These are phyloP conservation scores for Biston betularia DNA, from an alignment of 2,888 invertebrate species.

Conservation along the genomic window DNA sequence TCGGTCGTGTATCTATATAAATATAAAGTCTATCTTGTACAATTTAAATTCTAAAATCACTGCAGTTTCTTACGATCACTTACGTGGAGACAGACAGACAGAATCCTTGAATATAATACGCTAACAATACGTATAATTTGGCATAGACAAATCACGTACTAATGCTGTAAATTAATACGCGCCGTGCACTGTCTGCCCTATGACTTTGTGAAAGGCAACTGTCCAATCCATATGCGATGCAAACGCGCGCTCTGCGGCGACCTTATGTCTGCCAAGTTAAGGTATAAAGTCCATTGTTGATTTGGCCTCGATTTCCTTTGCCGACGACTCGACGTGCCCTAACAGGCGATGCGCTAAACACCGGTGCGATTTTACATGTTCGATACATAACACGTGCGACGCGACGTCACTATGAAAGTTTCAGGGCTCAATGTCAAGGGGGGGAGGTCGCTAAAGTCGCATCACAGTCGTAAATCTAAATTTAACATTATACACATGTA, in stretches of 20 bases:
- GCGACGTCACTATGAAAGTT: slow-evolving; percentile 32
- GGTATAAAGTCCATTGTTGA: slow-evolving; percentile 19
- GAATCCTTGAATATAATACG: slow-evolving; percentile 27
- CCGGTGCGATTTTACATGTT: slow-evolving; percentile 19
- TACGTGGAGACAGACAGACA: slow-evolving; percentile 9
- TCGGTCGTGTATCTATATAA: not conserved
- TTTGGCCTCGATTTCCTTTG: slow-evolving; percentile 6
- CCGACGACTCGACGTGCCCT: slow-evolving; percentile 14
- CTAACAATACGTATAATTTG: slow-evolving; percentile 22
- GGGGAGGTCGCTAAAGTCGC: slow-evolving; percentile 17
- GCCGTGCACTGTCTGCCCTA: slow-evolving; percentile 34
- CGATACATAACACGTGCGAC: slow-evolving; percentile 14
- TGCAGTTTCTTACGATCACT: slow-evolving; percentile 1
- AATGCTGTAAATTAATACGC: slow-evolving; percentile 33
- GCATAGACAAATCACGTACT: slow-evolving; percentile 33
- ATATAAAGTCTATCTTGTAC: not conserved
- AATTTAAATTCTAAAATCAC: not conserved
- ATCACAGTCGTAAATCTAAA: slow-evolving; percentile 6
- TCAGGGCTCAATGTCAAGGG: slow-evolving; percentile 28
- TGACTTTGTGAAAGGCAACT: slow-evolving; percentile 35
- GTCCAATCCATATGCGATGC: slow-evolving; percentile 5
- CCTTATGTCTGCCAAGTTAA: slow-evolving; percentile 9
- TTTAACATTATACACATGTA: not conserved
- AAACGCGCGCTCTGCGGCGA: slow-evolving; percentile 11
- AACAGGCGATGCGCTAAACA: slow-evolving; percentile 13